Conservation (phyloP, 2,888 invertebrate species). For the Macrophya alboannulata region DNA sequence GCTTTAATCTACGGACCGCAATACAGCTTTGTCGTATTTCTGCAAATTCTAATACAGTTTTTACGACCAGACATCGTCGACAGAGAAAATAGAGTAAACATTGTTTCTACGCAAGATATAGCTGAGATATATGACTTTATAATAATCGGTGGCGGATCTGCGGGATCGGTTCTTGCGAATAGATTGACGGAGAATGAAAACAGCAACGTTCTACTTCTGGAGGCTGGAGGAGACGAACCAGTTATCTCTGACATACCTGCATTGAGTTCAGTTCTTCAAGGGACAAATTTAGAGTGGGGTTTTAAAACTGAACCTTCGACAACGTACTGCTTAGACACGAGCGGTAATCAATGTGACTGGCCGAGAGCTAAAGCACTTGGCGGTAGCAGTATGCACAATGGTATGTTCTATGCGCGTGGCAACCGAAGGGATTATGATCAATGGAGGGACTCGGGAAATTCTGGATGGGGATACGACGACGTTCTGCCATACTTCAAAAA, state of each 20-base stretch:
- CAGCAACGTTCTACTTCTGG: slow-evolving; percentile 89
- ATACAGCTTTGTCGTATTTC: slow-evolving; percentile 82
- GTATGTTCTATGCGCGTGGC: slow-evolving; percentile 81
- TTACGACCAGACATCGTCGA: slow-evolving; percentile 90
- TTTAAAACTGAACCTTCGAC: slow-evolving; percentile 91
- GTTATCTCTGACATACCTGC: slow-evolving; percentile 92
- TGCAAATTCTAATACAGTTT: slow-evolving; percentile 85
- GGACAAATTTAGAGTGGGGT: slow-evolving; percentile 92
- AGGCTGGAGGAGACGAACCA: slow-evolving; percentile 93
- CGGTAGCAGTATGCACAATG: slow-evolving; percentile 80
- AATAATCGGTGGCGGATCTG: slow-evolving; percentile 75
- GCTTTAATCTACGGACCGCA: background rate
- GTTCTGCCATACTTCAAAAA: slow-evolving; percentile 76
- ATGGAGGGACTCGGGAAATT: slow-evolving; percentile 79
- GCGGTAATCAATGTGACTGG: slow-evolving; percentile 69
- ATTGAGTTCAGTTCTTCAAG: slow-evolving; percentile 90
- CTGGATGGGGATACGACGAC: slow-evolving; percentile 77
- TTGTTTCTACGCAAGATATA: slow-evolving; percentile 82
- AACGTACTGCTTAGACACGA: slow-evolving; percentile 81
- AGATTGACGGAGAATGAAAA: slow-evolving; percentile 87
- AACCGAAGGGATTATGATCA: slow-evolving; percentile 80
- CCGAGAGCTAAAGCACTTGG: slow-evolving; percentile 79
- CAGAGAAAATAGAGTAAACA: slow-evolving; percentile 83
- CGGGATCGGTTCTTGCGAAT: slow-evolving; percentile 90
- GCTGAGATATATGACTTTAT: slow-evolving; percentile 70